A percentile compares a stretch with the other conserved stretches of the same genome.
Evolutionary conservation across 2,113 vertebrate species (phyloP).

Genomic region (Hypanus sabinus): DNA sequence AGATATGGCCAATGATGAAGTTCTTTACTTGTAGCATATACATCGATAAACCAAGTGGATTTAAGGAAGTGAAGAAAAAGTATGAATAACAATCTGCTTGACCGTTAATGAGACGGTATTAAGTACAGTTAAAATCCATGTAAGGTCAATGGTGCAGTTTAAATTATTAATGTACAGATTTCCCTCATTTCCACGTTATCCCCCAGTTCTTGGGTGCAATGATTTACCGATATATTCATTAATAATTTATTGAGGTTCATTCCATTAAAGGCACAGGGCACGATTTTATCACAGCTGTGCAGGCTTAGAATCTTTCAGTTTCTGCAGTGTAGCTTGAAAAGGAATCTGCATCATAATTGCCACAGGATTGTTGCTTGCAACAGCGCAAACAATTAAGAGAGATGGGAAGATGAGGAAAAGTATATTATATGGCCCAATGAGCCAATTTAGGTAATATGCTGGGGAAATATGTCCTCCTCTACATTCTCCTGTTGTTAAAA

Average conservation of each 20-base stretch:
- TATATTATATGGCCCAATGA: background rate
- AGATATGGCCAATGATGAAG: background rate
- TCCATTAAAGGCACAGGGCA: background rate
- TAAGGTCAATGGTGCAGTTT: constrained; percentile 29
- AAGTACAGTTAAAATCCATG: constrained; percentile 26
- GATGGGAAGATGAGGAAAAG: background rate
- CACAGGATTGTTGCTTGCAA: background rate
- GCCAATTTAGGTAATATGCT: background rate
- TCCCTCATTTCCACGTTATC: constrained; percentile 19
- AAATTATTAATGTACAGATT: constrained; percentile 29
- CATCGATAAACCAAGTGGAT: background rate
- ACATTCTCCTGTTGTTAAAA: too few relatives aligned
- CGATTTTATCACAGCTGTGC: constrained; percentile 15
- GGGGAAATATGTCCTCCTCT: background rate
- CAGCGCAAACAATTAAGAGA: background rate
- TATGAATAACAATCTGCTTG: background rate
- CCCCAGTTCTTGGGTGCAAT: background rate
- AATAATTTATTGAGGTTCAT: constrained; percentile 20
- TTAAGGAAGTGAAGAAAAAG: background rate
- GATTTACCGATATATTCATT: constrained; percentile 26
- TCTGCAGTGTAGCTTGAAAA: background rate
- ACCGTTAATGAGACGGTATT: constrained; percentile 9
- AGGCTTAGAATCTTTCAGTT: background rate
- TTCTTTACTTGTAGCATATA: background rate
- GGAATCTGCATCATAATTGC: background rate